Evolutionary conservation across 2,888 invertebrate genomes (phyloP).

Genomic region (Acanthosoma haemorrhoidale): DNA sequence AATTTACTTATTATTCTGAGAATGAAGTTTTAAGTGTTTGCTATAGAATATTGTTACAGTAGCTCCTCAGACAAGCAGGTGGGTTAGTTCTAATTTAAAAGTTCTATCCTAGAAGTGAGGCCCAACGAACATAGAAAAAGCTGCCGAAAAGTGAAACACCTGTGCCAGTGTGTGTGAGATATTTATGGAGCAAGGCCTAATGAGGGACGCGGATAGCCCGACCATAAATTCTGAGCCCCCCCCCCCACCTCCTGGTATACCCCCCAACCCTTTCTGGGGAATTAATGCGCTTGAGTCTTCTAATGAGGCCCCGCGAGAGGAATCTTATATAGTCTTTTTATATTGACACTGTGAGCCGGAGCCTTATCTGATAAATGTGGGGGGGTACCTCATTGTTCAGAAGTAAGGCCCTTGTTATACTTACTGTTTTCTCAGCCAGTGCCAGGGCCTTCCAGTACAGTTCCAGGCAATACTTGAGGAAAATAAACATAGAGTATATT

Average conservation of each 20-base stretch:
- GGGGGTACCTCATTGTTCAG: slow-evolving; percentile 4
- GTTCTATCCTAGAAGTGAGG: too few relatives aligned
- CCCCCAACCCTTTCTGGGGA: background rate
- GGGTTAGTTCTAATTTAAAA: too few relatives aligned
- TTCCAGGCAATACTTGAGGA: too few relatives aligned
- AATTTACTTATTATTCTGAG: too few relatives aligned
- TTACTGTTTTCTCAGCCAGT: background rate
- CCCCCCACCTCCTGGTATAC: background rate
- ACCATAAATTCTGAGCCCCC: slow-evolving; percentile 7
- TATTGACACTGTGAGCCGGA: slow-evolving; percentile 5
- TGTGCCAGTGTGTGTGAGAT: background rate
- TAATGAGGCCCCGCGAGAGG: slow-evolving; percentile 8
- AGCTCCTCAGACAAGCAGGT: too few relatives aligned
- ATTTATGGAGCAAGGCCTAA: background rate
- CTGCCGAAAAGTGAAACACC: slow-evolving; percentile 14
- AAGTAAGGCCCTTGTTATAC: background rate
- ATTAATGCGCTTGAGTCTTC: slow-evolving; percentile 12
- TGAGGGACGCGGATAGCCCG: slow-evolving; percentile 1
- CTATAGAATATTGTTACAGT: too few relatives aligned
- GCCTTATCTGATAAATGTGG: background rate
- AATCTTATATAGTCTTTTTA: slow-evolving; percentile 12
- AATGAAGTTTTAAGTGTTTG: too few relatives aligned
- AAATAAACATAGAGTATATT: too few relatives aligned
- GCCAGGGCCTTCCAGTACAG: too few relatives aligned
- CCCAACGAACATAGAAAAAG: background rate